A percentile compares a stretch with the other conserved stretches of the same genome.
Conservation (phyloP, 1,140 invertebrate species). For the Nixonia krombeini region DNA sequence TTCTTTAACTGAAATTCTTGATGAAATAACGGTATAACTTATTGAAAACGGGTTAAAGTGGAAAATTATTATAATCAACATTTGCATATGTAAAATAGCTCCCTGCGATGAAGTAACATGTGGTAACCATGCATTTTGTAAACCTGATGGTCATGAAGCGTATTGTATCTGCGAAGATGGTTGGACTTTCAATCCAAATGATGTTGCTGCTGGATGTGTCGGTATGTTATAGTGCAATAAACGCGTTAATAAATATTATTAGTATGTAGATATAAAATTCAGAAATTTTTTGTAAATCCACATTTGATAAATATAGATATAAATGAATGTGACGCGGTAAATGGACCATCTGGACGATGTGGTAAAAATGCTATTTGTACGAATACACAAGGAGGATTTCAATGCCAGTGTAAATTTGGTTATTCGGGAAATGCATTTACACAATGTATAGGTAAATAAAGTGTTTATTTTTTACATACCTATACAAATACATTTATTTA, state of each 20-base stretch:
- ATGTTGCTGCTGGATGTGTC: conserved; percentile 90
- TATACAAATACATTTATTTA: not conserved
- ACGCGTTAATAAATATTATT: no score
- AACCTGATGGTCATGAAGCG: conserved; percentile 88
- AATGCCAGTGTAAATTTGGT: conserved; percentile 84
- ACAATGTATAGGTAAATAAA: conserved; percentile 77
- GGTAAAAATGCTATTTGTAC: conserved; percentile 87
- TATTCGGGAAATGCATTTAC: conserved; percentile 84
- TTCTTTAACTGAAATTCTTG: not conserved
- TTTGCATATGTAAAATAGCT: no score
- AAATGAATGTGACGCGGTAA: conserved; percentile 88
- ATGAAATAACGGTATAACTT: no score
- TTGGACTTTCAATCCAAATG: conserved; percentile 91
- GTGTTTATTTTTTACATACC: no score
- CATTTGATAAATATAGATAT: conserved; percentile 88
- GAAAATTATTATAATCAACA: no score
- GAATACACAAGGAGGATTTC: conserved; percentile 84
- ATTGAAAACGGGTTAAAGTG: no score
- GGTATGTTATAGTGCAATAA: conserved; percentile 74
- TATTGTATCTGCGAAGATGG: conserved; percentile 95
- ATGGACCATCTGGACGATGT: conserved; percentile 86
- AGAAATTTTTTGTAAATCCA: no score
- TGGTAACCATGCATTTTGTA: conserved; percentile 89
- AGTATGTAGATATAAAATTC: no score
- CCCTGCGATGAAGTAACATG: conserved; percentile 93